Evolutionary conservation across 2,888 invertebrate genomes (phyloP).

Genomic region (Phasia obesa): DNA sequence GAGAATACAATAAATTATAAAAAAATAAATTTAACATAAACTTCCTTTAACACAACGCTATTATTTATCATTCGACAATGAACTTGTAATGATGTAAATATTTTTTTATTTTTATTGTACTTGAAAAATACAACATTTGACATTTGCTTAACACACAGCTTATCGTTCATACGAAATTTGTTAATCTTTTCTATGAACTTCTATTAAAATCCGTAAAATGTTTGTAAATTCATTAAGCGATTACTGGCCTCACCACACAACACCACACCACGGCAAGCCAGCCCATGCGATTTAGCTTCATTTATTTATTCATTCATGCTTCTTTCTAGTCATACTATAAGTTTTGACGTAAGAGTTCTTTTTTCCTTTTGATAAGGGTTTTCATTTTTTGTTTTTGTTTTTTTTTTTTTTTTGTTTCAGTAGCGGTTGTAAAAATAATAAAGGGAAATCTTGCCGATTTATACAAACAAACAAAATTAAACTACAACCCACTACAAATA

Average conservation of each 20-base stretch:
- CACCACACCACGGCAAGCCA: constrained; percentile 15
- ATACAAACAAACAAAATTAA: neutral
- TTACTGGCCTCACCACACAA: constrained; percentile 39
- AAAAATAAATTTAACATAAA: neutral
- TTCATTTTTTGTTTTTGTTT: neutral
- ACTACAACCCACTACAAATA: constrained; percentile 10
- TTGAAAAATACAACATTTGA: constrained; percentile 29
- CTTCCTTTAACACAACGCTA: neutral
- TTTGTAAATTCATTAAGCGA: constrained; percentile 41
- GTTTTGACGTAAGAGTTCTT: constrained; percentile 47
- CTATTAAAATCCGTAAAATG: constrained; percentile 10
- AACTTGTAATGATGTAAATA: constrained; percentile 34
- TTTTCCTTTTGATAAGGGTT: constrained; percentile 47
- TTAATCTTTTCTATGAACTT: constrained; percentile 47
- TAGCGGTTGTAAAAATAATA: constrained; percentile 40
- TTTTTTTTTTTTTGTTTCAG: neutral
- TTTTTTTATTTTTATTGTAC: neutral
- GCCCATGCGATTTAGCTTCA: constrained; percentile 21
- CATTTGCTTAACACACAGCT: constrained; percentile 49
- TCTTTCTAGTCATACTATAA: constrained; percentile 1
- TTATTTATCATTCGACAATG: constrained; percentile 19
- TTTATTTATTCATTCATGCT: constrained; percentile 38
- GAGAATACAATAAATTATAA: no score
- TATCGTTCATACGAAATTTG: constrained; percentile 35
- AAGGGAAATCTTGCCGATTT: constrained; percentile 38